Conservation (phyloP, 2,797 vertebrate genomes). For the Hirundo rustica region DNA sequence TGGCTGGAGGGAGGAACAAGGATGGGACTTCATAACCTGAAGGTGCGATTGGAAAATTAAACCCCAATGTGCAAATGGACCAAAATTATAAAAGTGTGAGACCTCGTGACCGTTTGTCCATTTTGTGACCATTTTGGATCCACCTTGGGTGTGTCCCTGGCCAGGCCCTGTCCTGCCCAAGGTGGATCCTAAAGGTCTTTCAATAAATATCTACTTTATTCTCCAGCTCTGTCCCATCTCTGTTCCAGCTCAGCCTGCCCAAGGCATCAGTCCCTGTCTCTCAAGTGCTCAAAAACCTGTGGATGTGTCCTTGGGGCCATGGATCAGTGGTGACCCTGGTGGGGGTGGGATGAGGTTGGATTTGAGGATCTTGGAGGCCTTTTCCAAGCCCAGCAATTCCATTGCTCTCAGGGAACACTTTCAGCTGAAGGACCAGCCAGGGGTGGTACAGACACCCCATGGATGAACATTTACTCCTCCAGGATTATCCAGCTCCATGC, state of each 20-base stretch:
- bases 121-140: no score
- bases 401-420: not conserved
- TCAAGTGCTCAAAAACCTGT: not conserved
- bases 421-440: not conserved
- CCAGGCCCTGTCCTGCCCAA: no score
- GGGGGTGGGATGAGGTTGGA: not conserved
- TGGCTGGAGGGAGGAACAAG: no score
- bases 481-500: no score
- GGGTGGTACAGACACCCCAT: not conserved
- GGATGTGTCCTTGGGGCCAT: not conserved
- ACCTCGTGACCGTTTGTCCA: no score
- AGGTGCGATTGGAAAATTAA: no score
- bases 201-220: not conserved
- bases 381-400: not conserved
- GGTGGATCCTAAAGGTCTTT: no score
- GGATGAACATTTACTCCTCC: not conserved
- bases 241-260: not conserved
- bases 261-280: not conserved
- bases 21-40: no score
- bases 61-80: no score
- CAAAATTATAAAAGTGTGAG: no score
- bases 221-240: not conserved
- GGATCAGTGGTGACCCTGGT: not conserved
- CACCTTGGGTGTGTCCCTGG: no score
- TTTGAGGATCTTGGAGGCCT: not conserved